Evolutionary conservation across 1,140 invertebrate genomes (phyloP), one percentile per base, ranked within the genome.

Genomic region (Camponotus vicinus): DNA sequence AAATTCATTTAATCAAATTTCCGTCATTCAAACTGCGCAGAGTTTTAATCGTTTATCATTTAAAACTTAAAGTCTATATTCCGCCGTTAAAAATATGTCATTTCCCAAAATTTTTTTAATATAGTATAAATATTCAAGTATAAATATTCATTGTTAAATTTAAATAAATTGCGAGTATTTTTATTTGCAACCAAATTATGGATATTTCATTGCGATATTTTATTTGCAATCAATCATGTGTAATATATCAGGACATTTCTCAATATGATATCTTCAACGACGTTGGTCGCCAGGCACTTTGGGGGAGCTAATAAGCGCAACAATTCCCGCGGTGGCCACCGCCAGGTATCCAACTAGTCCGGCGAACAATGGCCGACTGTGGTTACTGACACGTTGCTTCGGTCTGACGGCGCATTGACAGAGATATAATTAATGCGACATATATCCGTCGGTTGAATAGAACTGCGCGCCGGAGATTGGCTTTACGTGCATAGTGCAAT

Each of bases 231-330:
- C 63, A 42, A 61, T 11, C 55, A 21, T 21, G 40, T 61, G 40
- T 61, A 71, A 80, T 82, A 59, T 18, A 49, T 73, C 67, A 27
- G 79, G 27, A 73, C 55, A 21, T 57, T 45, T 21, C 49, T 52
- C 55, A 70, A 61, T 83, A 83, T 83, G 49, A 32, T 49, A 27
- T 4, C 69, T 32, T 83, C 69, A 63, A 45, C 69, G 69, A 21
- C 59, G 52, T 40, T 40, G 66, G 13, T 88, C 66, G 86, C 42
- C 71, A 70, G 59, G 57, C 89, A 92, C 91, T 93, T 93, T 93
- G 86, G 49, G 49, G 49, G 87, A 89, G 90, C 91, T 93, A 93
- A 94, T 93, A 93, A 94, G 92, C 93, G 93, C 91, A 93, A 94
- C 92, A 92, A 93, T 93, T 93, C 93, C 91, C 91, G 84, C 79